Evolutionary conservation across 1,140 invertebrate species (phyloP).

Genomic region (Magallana ariakensis): DNA sequence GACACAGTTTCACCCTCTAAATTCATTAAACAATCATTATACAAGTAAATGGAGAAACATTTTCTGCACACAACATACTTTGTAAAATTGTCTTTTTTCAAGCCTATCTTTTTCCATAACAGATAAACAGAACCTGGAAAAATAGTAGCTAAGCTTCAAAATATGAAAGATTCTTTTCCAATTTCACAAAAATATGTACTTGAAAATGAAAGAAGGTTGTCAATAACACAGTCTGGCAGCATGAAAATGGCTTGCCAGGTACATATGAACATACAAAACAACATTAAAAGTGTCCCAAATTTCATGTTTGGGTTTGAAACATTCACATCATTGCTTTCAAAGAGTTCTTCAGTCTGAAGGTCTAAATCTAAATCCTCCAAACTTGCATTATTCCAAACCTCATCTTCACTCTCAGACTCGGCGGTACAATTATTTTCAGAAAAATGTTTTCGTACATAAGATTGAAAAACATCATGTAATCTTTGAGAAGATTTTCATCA

Average conservation of each 20-base stretch:
- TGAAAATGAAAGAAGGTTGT: slow-evolving; percentile 39
- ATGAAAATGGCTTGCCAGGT: slow-evolving; percentile 39
- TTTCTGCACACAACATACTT: slow-evolving; percentile 54
- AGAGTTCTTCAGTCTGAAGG: neutral
- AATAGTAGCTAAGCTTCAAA: slow-evolving; percentile 3
- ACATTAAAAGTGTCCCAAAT: slow-evolving; percentile 23
- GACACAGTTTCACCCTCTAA: slow-evolving; percentile 44
- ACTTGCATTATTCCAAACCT: slow-evolving; percentile 21
- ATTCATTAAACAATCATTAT: slow-evolving; percentile 42
- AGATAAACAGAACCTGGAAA: slow-evolving; percentile 43
- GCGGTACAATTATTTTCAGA: neutral
- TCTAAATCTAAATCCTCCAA: slow-evolving; percentile 20
- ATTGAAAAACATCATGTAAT: neutral
- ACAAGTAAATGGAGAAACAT: slow-evolving; percentile 52
- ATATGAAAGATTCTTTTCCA: neutral
- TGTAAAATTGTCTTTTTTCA: slow-evolving; percentile 49
- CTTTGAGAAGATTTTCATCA: neutral
- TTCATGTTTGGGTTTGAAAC: neutral
- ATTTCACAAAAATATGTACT: neutral
- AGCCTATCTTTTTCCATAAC: slow-evolving; percentile 26
- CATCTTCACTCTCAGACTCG: slow-evolving; percentile 21
- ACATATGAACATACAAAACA: slow-evolving; percentile 48
- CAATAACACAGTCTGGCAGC: slow-evolving; percentile 24
- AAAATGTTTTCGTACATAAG: neutral
- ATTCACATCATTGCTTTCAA: neutral